Percentiles rank a stretch among this genome's conserved stretches.
These are phyloP conservation scores for Drosophila ezoana DNA, from an alignment of 2,888 invertebrate species.

Conservation along the genomic window DNA sequence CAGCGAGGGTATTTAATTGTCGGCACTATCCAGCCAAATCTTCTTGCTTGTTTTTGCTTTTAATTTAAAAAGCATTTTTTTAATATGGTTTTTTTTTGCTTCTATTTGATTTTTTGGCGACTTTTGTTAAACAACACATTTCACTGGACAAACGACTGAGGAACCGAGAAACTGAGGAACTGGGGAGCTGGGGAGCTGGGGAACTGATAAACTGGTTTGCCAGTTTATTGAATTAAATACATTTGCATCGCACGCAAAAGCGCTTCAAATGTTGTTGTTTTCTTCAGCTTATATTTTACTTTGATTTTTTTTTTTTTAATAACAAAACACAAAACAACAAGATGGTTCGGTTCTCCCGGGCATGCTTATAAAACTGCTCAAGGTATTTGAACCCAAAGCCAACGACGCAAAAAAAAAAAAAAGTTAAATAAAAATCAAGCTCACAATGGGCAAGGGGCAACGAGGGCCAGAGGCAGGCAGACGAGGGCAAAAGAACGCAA, in stretches of 20 bases:
- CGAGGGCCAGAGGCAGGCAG: not conserved
- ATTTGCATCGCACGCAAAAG: slow-evolving; percentile 66
- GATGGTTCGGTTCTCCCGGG: slow-evolving; percentile 33
- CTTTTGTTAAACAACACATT: slow-evolving; percentile 47
- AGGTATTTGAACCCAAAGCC: slow-evolving; percentile 68
- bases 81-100: slow-evolving; percentile 30
- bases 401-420: slow-evolving; percentile 54
- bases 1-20: slow-evolving; percentile 9
- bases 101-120: slow-evolving; percentile 37
- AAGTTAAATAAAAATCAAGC: slow-evolving; percentile 20
- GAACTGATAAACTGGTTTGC: slow-evolving; percentile 70
- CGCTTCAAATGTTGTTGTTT: slow-evolving; percentile 39
- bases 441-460: slow-evolving; percentile 12
- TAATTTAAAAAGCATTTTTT: not conserved
- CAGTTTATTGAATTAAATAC: slow-evolving; percentile 64
- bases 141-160: slow-evolving; percentile 45
- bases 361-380: slow-evolving; percentile 52
- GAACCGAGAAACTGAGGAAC: too few relatives aligned
- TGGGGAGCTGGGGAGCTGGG: too few relatives aligned
- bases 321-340: slow-evolving; percentile 43
- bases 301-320: slow-evolving; percentile 50
- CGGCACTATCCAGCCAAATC: not conserved
- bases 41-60: slow-evolving; percentile 4
- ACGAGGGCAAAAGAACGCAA: slow-evolving; percentile 16
- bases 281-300: slow-evolving; percentile 16